Conservation (phyloP, 2,113 vertebrate genomes). For the Trichechus manatus region DNA sequence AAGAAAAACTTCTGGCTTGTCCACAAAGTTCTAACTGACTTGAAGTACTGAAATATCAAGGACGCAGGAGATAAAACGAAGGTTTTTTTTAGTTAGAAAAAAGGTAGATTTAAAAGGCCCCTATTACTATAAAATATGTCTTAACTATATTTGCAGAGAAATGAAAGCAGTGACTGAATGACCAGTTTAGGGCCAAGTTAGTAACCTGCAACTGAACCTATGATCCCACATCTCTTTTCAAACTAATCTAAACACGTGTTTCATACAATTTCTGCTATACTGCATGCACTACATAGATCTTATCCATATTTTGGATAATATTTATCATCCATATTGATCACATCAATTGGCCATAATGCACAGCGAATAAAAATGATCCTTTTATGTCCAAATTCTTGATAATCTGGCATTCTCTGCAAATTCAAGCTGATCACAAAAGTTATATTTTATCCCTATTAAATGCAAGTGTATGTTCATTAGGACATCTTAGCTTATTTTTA, state of each 20-base stretch:
- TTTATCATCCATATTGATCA: background rate
- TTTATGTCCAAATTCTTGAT: background rate
- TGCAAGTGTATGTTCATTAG: background rate
- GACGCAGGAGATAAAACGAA: background rate
- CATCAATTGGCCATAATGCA: background rate
- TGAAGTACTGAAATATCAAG: conserved; percentile 10
- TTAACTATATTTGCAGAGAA: background rate
- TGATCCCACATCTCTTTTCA: background rate
- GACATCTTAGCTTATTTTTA: background rate
- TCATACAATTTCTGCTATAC: background rate
- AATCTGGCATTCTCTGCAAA: background rate
- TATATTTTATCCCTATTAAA: conserved; percentile 1
- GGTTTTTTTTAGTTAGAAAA: background rate
- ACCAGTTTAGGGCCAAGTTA: background rate
- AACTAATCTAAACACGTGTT: background rate
- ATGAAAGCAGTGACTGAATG: conserved; percentile 1
- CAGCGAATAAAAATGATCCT: conserved; percentile 1
- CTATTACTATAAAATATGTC: background rate
- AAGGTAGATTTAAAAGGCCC: background rate
- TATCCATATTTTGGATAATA: background rate
- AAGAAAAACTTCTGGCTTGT: conserved; percentile 26
- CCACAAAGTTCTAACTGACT: conserved; percentile 3
- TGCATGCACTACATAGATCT: background rate
- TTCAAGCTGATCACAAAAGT: conserved; percentile 22
- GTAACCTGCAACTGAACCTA: background rate